These are phyloP conservation scores for Aporrectodea caliginosa DNA, from an alignment of 1,140 invertebrate genomes.

Conservation along the genomic window DNA sequence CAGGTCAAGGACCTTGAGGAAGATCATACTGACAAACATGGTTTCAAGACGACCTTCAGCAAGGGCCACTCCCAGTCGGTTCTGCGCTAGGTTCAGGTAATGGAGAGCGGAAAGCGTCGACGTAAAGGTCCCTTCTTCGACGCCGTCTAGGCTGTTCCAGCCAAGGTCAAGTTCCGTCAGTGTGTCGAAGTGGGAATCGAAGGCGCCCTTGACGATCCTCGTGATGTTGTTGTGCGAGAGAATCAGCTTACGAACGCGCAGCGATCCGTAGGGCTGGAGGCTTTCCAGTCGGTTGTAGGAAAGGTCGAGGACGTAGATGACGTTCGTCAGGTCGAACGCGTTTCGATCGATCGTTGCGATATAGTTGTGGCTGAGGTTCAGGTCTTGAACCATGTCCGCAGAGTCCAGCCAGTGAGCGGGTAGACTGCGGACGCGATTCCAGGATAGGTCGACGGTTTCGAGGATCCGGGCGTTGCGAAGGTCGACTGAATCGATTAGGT, in stretches of 20 bases:
- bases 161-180: conserved; percentile 17
- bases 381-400: conserved; percentile 1
- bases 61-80: conserved; percentile 25
- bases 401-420: conserved; percentile 19
- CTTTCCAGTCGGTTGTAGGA: conserved; percentile 21
- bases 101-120: conserved; percentile 9
- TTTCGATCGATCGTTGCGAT: conserved; percentile 17
- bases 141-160: conserved; percentile 5
- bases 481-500: conserved; percentile 16
- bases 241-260: conserved; percentile 15
- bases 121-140: conserved; percentile 8
- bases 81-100: conserved; percentile 23
- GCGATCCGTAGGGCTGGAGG: conserved; percentile 7
- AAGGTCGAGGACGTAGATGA: conserved; percentile 26
- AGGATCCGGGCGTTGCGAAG: neutral
- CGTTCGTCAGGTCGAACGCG: conserved; percentile 2
- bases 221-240: conserved; percentile 26
- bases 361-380: conserved; percentile 31
- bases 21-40: conserved; percentile 10
- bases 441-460: conserved; percentile 26
- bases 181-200: conserved; percentile 8
- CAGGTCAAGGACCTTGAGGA: conserved; percentile 23
- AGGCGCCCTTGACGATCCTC: neutral
- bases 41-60: conserved; percentile 5
- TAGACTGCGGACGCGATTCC: conserved; percentile 16